These are phyloP conservation scores for Platynereis dumerilii DNA, from an alignment of 2,888 invertebrate genomes.

Conservation along the genomic window DNA sequence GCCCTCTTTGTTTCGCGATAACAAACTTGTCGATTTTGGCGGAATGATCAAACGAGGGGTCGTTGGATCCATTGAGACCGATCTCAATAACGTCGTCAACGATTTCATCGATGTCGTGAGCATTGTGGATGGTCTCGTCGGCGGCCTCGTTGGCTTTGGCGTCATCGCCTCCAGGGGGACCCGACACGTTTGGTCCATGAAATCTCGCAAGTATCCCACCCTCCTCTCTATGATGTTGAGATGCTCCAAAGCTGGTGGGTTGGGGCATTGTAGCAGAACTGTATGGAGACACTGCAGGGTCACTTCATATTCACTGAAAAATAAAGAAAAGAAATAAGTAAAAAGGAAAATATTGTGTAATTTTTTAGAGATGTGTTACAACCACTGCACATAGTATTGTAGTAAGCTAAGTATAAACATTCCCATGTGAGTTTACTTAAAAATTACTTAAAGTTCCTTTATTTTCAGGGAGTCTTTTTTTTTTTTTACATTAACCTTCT, in stretches of 20 bases:
- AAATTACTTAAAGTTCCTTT: too few species aligned
- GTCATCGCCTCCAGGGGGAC: slow-evolving; percentile 3
- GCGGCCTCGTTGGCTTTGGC: not conserved
- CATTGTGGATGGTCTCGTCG: not conserved
- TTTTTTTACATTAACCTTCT: too few species aligned
- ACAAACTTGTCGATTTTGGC: not conserved
- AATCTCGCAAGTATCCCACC: slow-evolving; percentile 16
- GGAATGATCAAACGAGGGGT: not conserved
- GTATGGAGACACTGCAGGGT: slow-evolving; percentile 25
- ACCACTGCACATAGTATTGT: too few species aligned
- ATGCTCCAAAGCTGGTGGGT: slow-evolving; percentile 3
- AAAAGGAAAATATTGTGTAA: too few species aligned
- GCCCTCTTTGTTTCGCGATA: too few species aligned
- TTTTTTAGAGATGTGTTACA: too few species aligned
- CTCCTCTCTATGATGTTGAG: slow-evolving; percentile 15
- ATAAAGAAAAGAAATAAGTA: not conserved
- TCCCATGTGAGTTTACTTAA: too few species aligned
- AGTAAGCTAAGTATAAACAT: too few species aligned
- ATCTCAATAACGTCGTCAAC: too few species aligned
- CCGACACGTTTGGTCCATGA: slow-evolving; percentile 20
- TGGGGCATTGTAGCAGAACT: slow-evolving; percentile 15
- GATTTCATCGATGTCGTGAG: not conserved
- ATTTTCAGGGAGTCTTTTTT: too few species aligned
- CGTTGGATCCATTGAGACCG: slow-evolving; percentile 1
- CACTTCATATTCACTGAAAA: slow-evolving; percentile 23